Conservation (phyloP, 2,113 vertebrate genomes). For the Rhea pennata region DNA sequence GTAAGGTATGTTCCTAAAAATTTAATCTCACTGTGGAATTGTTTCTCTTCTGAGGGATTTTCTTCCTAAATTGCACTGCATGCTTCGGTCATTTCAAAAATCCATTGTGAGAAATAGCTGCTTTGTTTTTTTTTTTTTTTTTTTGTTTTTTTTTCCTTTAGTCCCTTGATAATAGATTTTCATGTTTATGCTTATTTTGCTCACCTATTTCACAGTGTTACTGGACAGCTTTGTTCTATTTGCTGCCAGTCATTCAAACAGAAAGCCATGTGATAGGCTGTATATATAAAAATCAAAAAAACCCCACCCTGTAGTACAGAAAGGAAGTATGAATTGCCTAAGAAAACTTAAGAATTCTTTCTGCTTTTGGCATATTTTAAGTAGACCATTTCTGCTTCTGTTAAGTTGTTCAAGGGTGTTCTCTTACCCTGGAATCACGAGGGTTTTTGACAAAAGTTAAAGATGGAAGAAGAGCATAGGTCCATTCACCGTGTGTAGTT, state of each 20-base stretch:
- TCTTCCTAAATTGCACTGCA: not conserved
- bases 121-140: not conserved
- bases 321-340: not conserved
- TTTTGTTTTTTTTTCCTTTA: not conserved
- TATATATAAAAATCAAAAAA: not conserved
- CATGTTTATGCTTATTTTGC: not conserved
- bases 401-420: not conserved
- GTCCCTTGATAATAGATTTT: not conserved
- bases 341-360: not conserved
- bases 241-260: not conserved
- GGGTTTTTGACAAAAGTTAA: not conserved
- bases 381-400: not conserved
- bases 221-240: not conserved
- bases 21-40: not conserved
- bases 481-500: not conserved
- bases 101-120: not conserved
- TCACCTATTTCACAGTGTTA: not conserved
- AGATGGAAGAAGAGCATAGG: not conserved
- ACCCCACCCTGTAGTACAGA: not conserved
- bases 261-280: not conserved
- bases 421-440: not conserved
- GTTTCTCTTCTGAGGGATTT: not conserved
- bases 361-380: not conserved
- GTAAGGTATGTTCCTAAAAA: conserved; percentile 82
- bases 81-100: not conserved